These are phyloP conservation scores for Pseudotriccus pelzelni DNA, from an alignment of 2,797 vertebrate species.

Conservation along the genomic window DNA sequence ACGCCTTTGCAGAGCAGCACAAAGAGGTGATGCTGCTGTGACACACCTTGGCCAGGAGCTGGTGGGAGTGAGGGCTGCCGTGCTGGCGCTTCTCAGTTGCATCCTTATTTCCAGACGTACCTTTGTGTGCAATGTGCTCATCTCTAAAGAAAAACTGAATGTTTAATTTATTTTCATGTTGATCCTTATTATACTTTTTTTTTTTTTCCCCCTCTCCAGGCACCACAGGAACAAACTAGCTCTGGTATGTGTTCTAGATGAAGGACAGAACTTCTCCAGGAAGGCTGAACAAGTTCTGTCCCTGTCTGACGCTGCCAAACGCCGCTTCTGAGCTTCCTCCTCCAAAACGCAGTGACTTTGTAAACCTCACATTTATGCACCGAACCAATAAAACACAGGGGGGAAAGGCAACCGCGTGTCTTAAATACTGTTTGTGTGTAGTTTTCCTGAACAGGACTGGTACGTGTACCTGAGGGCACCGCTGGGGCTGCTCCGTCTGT, in stretches of 20 bases:
- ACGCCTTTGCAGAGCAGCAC: neutral
- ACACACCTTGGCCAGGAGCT: neutral
- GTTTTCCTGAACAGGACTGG: neutral
- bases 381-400: neutral
- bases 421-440: neutral
- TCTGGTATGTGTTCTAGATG: neutral
- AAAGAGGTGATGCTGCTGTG: neutral
- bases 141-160: neutral
- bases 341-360: neutral
- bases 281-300: neutral
- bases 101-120: accelerated
- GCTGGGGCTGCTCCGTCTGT: neutral
- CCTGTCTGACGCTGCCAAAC: accelerated
- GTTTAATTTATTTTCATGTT: neutral
- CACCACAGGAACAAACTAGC: neutral
- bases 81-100: neutral
- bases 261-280: neutral
- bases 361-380: neutral
- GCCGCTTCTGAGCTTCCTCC: neutral
- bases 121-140: neutral
- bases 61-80: neutral
- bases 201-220: neutral
- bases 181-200: neutral
- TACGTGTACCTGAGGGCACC: neutral
- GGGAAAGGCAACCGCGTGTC: neutral